phyloP scores from a whole-genome alignment of 2,888 invertebrate species.

The Archaeoteleia sp. region DNA sequence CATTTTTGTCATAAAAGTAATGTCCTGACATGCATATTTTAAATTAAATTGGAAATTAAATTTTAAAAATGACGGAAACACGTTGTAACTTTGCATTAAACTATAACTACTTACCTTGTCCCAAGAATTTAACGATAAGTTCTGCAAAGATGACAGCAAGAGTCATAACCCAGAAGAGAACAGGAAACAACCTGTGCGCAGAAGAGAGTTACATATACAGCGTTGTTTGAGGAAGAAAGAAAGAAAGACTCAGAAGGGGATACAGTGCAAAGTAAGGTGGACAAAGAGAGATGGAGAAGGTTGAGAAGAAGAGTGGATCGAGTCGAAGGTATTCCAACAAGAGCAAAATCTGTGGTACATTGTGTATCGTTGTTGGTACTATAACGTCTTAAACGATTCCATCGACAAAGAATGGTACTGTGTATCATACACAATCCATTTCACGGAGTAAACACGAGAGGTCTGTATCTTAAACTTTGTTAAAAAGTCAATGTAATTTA shows the following conservation, averaged over 20 bases:
- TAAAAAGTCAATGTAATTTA: slow-evolving; percentile 21
- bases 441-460: slow-evolving; percentile 19
- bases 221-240: slow-evolving; percentile 30
- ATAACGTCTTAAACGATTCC: slow-evolving; percentile 62
- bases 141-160: background rate
- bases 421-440: slow-evolving; percentile 38
- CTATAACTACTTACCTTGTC: background rate
- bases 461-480: slow-evolving; percentile 17
- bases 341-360: slow-evolving; percentile 60
- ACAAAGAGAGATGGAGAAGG: slow-evolving; percentile 39
- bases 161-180: slow-evolving; percentile 4
- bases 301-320: slow-evolving; percentile 45
- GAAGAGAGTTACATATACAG: slow-evolving; percentile 16
- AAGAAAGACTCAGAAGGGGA: slow-evolving; percentile 40
- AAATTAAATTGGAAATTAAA: too few species aligned
- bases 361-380: slow-evolving; percentile 59
- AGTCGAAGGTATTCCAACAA: slow-evolving; percentile 65
- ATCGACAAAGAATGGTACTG: slow-evolving; percentile 53
- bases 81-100: background rate
- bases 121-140: slow-evolving; percentile 2
- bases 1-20: too few species aligned
- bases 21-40: too few species aligned
- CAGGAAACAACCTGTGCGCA: slow-evolving; percentile 22
- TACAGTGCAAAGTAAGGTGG: slow-evolving; percentile 30
- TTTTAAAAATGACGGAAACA: background rate